These are phyloP conservation scores for Hestina assimilis DNA, from an alignment of 1,140 invertebrate genomes.

Conservation along the genomic window DNA sequence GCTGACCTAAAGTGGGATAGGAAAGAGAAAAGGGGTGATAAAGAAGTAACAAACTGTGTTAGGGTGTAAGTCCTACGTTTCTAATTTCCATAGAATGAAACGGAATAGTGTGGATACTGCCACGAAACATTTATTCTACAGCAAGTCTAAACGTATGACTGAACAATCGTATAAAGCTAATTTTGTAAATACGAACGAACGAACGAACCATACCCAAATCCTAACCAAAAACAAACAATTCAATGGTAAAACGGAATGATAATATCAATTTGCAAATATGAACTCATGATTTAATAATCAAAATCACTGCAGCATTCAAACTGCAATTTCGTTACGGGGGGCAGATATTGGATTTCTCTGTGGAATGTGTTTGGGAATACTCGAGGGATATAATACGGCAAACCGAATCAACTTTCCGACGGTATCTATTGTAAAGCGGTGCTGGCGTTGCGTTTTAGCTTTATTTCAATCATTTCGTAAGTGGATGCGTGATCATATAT, in stretches of 20 bases:
- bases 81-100: too few species aligned
- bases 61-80: too few species aligned
- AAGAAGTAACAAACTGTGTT: too few species aligned
- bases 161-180: too few species aligned
- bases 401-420: constrained; percentile 61
- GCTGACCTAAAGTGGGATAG: too few species aligned
- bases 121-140: too few species aligned
- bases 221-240: constrained; percentile 12
- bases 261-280: constrained; percentile 62
- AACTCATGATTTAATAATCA: constrained; percentile 66
- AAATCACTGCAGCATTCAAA: constrained; percentile 70
- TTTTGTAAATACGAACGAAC: not conserved
- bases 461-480: constrained; percentile 31
- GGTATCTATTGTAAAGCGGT: constrained; percentile 39
- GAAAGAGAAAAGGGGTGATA: too few species aligned
- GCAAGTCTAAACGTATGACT: too few species aligned
- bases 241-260: constrained; percentile 17
- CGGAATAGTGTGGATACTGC: too few species aligned
- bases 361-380: constrained; percentile 54
- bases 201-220: not conserved
- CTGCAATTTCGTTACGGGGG: constrained; percentile 68
- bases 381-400: constrained; percentile 50
- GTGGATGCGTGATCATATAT: not conserved
- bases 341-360: constrained; percentile 62
- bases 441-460: constrained; percentile 29